Evolutionary conservation across 2,797 vertebrate species (phyloP).

Genomic region (Sebastes hubbsi): DNA sequence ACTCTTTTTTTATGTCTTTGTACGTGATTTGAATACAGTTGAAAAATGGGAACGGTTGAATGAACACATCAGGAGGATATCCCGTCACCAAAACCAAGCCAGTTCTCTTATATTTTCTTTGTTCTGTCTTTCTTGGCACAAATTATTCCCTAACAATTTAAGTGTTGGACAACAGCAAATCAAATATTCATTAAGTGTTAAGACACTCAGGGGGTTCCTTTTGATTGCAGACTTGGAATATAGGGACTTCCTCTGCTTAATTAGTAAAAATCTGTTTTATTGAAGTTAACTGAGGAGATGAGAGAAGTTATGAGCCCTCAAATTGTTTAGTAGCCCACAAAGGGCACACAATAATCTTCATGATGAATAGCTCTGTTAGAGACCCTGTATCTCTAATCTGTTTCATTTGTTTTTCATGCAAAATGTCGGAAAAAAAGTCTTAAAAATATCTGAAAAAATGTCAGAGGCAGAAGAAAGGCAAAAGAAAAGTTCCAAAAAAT

Average conservation of each 20-base stretch:
- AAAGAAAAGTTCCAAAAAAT: too few species aligned
- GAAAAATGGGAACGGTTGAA: neutral
- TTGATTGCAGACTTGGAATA: neutral
- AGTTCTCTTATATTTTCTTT: neutral
- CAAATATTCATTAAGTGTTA: neutral
- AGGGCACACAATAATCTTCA: neutral
- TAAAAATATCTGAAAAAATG: too few species aligned
- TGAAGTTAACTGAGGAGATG: neutral
- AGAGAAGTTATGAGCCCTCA: neutral
- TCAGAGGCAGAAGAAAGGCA: too few species aligned
- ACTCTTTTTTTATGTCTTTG: neutral
- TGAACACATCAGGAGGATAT: neutral
- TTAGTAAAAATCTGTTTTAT: neutral
- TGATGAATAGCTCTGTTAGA: slow-evolving; percentile 8
- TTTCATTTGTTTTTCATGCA: slow-evolving; percentile 37
- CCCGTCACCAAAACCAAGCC: neutral
- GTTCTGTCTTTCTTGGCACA: neutral
- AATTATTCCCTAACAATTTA: neutral
- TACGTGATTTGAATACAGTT: neutral
- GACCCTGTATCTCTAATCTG: neutral
- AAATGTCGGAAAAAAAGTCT: too few species aligned
- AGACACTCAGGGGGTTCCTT: neutral
- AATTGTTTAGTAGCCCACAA: neutral
- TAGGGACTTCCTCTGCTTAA: neutral
- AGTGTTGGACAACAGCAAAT: neutral